These are phyloP conservation scores for Cryptosula pallasiana DNA, from an alignment of 2,888 invertebrate species.

Conservation along the genomic window DNA sequence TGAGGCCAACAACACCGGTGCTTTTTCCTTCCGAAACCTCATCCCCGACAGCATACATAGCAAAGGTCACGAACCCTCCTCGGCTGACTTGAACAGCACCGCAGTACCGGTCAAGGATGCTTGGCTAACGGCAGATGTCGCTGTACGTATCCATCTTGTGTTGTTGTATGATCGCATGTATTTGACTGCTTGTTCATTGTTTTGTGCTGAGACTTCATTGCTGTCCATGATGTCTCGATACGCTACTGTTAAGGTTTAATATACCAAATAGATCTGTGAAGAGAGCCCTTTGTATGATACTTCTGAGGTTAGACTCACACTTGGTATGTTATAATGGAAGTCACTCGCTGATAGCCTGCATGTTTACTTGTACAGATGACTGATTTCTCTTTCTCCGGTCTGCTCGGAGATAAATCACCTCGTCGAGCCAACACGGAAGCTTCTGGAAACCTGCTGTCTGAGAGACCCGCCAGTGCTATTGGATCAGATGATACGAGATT, in stretches of 20 bases:
- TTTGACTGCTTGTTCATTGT: too few species aligned
- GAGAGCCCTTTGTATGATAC: too few species aligned
- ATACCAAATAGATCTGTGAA: too few species aligned
- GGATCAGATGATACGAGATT: neutral
- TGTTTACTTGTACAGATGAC: neutral
- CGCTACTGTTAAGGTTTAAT: too few species aligned
- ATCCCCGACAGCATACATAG: neutral
- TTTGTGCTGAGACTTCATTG: too few species aligned
- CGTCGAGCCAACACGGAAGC: neutral
- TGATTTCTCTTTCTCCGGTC: constrained; percentile 9
- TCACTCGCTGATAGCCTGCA: too few species aligned
- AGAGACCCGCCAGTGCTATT: neutral
- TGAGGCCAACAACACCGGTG: neutral
- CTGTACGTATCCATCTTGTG: constrained; percentile 3
- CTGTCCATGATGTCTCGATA: too few species aligned
- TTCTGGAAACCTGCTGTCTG: neutral
- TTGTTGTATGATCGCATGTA: too few species aligned
- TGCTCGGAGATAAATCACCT: constrained; percentile 21
- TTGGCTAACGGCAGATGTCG: constrained; percentile 12
- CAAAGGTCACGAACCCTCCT: neutral
- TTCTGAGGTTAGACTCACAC: too few species aligned
- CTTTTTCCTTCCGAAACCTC: neutral
- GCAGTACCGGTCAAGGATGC: constrained; percentile 7
- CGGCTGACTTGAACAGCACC: neutral
- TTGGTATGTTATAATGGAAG: too few species aligned